phyloP scores from a whole-genome alignment of 2,888 invertebrate genomes.

The Philaethria dido region DNA sequence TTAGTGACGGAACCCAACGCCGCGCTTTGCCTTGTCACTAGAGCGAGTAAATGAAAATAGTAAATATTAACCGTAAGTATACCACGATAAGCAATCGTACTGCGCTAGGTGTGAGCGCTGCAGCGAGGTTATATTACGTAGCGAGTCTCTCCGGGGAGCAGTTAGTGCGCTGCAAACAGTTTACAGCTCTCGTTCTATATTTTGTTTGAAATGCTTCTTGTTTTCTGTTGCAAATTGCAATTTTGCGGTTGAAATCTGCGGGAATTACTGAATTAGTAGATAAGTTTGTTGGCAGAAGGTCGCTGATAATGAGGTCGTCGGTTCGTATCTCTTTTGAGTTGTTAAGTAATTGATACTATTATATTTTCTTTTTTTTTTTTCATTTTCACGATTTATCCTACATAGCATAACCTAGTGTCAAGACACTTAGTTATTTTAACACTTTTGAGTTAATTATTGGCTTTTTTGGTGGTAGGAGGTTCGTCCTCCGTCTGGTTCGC shows the following conservation, averaged over 20 bases:
- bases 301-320: not conserved
- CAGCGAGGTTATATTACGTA: constrained; percentile 14
- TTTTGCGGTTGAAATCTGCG: not conserved
- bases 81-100: constrained; percentile 4
- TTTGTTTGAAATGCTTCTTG: constrained; percentile 3
- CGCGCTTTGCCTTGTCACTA: too few species aligned
- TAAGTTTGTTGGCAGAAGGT: not conserved
- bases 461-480: too few species aligned
- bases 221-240: not conserved
- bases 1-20: too few species aligned
- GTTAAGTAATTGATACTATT: too few species aligned
- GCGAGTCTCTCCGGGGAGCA: constrained; percentile 11
- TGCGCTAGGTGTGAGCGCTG: not conserved
- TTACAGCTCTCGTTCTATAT: constrained; percentile 14
- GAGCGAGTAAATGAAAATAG: too few species aligned
- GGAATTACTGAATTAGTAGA: not conserved
- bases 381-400: too few species aligned
- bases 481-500: too few species aligned
- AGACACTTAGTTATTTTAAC: too few species aligned
- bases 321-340: not conserved
- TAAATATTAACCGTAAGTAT: too few species aligned
- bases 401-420: too few species aligned
- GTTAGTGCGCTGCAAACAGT: constrained; percentile 12
- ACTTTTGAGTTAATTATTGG: too few species aligned
- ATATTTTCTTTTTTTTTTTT: too few species aligned